A percentile compares a stretch with the other conserved stretches of the same genome.
These are phyloP conservation scores for Crypturellus undulatus DNA, from an alignment of 2,113 vertebrate species.

Conservation along the genomic window DNA sequence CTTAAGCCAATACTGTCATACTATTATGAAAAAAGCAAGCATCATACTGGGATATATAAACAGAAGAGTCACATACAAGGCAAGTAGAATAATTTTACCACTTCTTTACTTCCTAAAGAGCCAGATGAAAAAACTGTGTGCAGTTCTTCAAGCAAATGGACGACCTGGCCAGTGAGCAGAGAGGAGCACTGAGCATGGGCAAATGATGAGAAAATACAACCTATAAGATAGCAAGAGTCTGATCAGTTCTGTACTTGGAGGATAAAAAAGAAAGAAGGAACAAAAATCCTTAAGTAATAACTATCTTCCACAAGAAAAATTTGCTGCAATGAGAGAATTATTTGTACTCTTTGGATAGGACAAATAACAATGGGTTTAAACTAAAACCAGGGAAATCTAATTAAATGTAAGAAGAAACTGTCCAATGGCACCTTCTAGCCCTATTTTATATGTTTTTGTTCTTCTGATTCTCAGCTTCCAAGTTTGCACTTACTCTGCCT, in stretches of 20 bases:
- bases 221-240: background rate
- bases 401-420: background rate
- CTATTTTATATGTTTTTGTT: background rate
- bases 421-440: background rate
- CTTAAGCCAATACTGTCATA: background rate
- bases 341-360: background rate
- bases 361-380: background rate
- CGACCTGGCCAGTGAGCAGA: background rate
- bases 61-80: background rate
- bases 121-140: background rate
- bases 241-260: background rate
- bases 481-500: constrained; percentile 36
- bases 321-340: background rate
- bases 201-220: background rate
- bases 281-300: background rate
- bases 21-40: background rate
- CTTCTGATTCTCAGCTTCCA: constrained; percentile 17
- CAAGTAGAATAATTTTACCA: background rate
- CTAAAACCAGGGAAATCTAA: background rate
- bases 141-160: background rate
- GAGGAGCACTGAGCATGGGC: background rate
- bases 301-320: background rate
- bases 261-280: background rate
- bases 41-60: background rate
- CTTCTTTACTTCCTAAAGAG: background rate